Percentiles rank a stretch among this genome's conserved stretches.
These are phyloP conservation scores for Acrocephalus scirpaceus DNA, from an alignment of 2,797 vertebrate species.

Conservation along the genomic window DNA sequence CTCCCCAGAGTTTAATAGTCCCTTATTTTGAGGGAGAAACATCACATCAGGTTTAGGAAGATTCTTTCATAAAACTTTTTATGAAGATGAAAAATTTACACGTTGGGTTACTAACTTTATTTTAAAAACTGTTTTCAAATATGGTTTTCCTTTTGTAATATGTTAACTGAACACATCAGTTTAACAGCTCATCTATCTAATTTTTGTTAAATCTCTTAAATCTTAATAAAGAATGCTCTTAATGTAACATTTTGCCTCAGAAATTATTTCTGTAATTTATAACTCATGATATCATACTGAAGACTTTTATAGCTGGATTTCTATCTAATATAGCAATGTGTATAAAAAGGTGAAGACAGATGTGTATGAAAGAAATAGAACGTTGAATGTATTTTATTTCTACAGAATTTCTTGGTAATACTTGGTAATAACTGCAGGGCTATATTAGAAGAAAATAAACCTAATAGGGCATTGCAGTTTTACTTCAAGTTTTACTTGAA, in stretches of 20 bases:
- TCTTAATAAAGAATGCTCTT: background rate
- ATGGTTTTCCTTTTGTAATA: background rate
- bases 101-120: background rate
- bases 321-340: background rate
- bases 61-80: background rate
- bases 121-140: background rate
- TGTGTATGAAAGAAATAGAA: background rate
- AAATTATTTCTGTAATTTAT: background rate
- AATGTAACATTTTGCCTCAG: background rate
- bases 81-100: background rate
- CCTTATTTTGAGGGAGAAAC: background rate
- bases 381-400: background rate
- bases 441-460: background rate
- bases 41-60: background rate
- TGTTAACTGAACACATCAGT: background rate
- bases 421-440: background rate
- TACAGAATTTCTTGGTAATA: background rate
- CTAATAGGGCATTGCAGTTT: background rate
- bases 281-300: background rate
- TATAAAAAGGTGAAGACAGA: background rate
- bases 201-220: background rate
- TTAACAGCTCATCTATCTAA: background rate
- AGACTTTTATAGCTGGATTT: background rate
- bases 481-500: background rate
- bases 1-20: background rate